Evolutionary conservation across 2,113 vertebrate species (phyloP), one percentile per base, ranked within the genome.

Genomic region (Cyprinodon tularosa): DNA sequence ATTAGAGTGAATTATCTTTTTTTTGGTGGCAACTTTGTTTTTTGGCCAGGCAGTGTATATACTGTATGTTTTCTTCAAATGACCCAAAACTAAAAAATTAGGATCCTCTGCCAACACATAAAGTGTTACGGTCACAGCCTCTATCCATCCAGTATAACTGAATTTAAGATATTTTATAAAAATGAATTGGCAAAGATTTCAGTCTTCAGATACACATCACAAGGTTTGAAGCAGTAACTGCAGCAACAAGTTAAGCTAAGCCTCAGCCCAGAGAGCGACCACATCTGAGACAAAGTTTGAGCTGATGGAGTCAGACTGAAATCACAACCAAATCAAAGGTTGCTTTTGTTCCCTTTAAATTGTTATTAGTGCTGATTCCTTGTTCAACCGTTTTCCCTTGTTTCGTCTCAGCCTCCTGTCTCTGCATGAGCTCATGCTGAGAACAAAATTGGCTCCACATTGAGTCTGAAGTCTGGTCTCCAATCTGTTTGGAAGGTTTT

Each of bases 361-460:
- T 42, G 63, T 42, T 59, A 22, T 10, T 15, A 73, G 38, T 44
- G 20, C 39, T 60, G 44, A 62, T 44, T 38, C 59, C 15, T 57
- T 59, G 62, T 47, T 73, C 47, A 42, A 12, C 1, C 17, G 20
- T 60, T 74, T 66, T 4, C 36, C 4, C 50, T 12, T 29, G 20
- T 36, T 42, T 42, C 59, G 38, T 66, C 47, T 45, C 29, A n/a
- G 39, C 37, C 37, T 12, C 22, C n/a, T 17, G 39, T 53, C 66
- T 60, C 60, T 61, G 48, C 61, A 37, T 42, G 42, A 13, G 12
- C 13, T 50, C 61, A 22, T 38, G 37, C 62, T 39, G 71, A 22
- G 62, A 13, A 20, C 12, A 50, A 53, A 48, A 72, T 57, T 69
- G 48, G 39, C 42, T 22, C n/a, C 68, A 48, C 44, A 13, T 71